phyloP scores from a whole-genome alignment of 1,140 invertebrate species.

The Trichoplusia ni region DNA sequence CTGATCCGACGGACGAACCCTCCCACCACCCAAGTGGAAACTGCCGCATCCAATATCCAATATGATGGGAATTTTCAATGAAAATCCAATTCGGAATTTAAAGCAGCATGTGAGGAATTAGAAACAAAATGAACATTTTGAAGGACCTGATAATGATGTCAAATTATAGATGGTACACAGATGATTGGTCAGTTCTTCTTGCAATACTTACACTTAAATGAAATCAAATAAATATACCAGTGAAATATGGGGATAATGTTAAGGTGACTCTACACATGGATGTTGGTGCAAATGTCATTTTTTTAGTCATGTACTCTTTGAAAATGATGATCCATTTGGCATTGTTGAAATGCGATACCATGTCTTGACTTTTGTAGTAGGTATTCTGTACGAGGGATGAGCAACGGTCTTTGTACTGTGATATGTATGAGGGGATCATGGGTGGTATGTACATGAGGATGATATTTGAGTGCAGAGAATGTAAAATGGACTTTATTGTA shows the following conservation, averaged over 20 bases:
- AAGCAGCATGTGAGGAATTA: conserved; percentile 79
- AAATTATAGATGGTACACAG: conserved; percentile 35
- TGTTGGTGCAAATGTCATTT: conserved; percentile 72
- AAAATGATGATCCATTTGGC: conserved; percentile 66
- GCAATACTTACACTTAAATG: neutral
- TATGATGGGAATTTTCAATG: conserved; percentile 50
- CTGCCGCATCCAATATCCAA: conserved; percentile 65
- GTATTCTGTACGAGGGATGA: conserved; percentile 44
- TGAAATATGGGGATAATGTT: conserved; percentile 67
- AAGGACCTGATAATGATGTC: conserved; percentile 23
- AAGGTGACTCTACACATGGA: conserved; percentile 72
- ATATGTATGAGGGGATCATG: conserved; percentile 50
- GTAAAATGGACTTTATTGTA: conserved; percentile 63
- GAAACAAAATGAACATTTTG: conserved; percentile 60
- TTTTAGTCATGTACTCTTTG: conserved; percentile 72
- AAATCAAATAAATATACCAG: conserved; percentile 65
- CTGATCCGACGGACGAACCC: conserved; percentile 77
- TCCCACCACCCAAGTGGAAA: conserved; percentile 76
- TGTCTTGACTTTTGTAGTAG: conserved; percentile 41
- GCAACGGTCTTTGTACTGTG: conserved; percentile 51
- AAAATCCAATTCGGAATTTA: conserved; percentile 64
- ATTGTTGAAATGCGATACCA: conserved; percentile 44
- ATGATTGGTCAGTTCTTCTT: conserved; percentile 4
- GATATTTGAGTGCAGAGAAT: conserved; percentile 55
- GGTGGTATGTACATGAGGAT: conserved; percentile 54